Conservation (phyloP, 2,888 invertebrate species). For the Rhamnusium bicolor region DNA sequence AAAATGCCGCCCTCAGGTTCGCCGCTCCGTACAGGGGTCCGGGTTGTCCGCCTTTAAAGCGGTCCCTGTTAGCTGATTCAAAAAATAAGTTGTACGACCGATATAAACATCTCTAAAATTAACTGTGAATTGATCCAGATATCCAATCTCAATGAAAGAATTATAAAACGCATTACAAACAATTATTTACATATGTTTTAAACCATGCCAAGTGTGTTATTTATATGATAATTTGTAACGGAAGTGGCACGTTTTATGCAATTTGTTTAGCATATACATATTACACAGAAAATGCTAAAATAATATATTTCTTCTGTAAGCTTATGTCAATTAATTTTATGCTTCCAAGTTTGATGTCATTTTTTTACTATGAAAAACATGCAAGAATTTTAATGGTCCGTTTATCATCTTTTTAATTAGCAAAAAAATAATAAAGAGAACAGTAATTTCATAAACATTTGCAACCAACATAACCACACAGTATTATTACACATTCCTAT, state of each 20-base stretch:
- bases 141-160: background rate
- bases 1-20: no score
- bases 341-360: background rate
- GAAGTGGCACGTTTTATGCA: background rate
- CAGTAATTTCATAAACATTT: background rate
- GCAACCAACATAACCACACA: background rate
- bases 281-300: background rate
- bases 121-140: conserved; percentile 19
- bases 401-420: background rate
- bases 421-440: background rate
- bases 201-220: background rate
- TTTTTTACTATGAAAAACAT: background rate
- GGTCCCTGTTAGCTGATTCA: no score
- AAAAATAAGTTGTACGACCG: background rate
- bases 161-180: conserved; percentile 4
- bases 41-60: background rate
- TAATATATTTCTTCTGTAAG: background rate
- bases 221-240: conserved; percentile 7
- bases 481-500: background rate
- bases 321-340: background rate
- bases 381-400: background rate
- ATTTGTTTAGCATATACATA: background rate
- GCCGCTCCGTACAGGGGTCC: no score
- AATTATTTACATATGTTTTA: conserved; percentile 15
- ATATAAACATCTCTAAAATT: background rate